These are phyloP conservation scores for Lycophotia porphyrea DNA, from an alignment of 2,888 invertebrate genomes.

Conservation along the genomic window DNA sequence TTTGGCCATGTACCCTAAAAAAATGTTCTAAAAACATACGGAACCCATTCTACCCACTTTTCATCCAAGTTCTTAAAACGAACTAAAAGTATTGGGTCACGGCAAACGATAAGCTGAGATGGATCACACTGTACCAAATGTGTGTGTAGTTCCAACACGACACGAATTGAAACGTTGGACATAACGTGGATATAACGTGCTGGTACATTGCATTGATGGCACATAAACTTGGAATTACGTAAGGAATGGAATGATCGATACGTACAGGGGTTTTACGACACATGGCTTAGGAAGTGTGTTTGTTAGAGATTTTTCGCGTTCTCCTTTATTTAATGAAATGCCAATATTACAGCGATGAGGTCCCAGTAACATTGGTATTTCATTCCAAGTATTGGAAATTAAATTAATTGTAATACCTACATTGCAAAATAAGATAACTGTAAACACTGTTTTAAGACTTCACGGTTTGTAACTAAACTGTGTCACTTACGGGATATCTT, in stretches of 20 bases:
- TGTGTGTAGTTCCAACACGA: conserved; percentile 14
- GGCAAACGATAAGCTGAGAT: conserved; percentile 26
- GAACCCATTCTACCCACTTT: neutral
- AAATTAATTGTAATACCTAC: neutral
- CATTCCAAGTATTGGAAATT: neutral
- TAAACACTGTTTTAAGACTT: too few relatives aligned
- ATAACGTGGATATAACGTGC: conserved; percentile 29
- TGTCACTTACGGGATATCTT: too few relatives aligned
- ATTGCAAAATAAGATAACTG: neutral
- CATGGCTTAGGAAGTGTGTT: conserved; percentile 31
- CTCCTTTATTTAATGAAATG: conserved; percentile 38
- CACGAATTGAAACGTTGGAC: conserved; percentile 41
- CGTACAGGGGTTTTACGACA: conserved; percentile 54
- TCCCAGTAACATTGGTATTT: neutral
- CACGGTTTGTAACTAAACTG: too few relatives aligned
- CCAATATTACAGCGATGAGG: neutral
- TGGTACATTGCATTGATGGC: conserved; percentile 34
- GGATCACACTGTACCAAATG: conserved; percentile 26
- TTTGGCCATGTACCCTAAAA: neutral
- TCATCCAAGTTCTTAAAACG: neutral
- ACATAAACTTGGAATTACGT: conserved; percentile 51
- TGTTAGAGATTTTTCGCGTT: conserved; percentile 23
- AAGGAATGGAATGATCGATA: conserved; percentile 42
- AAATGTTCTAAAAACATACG: neutral
- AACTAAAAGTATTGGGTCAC: conserved; percentile 35